Conservation (phyloP, 1,140 invertebrate genomes). For the Muscidifurax raptorellus region DNA sequence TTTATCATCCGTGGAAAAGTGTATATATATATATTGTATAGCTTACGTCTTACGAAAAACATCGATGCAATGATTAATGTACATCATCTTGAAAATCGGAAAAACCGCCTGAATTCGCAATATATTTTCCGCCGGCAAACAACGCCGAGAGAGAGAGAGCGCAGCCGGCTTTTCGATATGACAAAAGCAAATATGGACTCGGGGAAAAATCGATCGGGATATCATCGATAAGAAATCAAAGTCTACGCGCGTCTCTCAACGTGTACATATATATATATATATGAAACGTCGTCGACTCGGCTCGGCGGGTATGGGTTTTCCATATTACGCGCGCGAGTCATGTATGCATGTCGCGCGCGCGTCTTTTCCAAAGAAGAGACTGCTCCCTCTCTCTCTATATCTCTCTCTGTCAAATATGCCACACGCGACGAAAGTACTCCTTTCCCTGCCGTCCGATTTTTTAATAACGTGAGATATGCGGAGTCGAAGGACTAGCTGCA, state of each 20-base stretch:
- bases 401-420: neutral
- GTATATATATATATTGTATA: too few species aligned
- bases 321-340: conserved; percentile 40
- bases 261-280: too few species aligned
- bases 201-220: conserved; percentile 13
- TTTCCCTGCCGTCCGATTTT: conserved; percentile 37
- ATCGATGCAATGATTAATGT: neutral
- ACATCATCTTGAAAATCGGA: neutral
- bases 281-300: conserved; percentile 35
- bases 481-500: neutral
- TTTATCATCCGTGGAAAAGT: too few species aligned
- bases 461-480: conserved; percentile 57
- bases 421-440: neutral
- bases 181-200: conserved; percentile 34
- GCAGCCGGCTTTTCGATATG: neutral
- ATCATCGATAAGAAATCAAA: conserved; percentile 34
- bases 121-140: neutral
- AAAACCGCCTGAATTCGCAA: neutral
- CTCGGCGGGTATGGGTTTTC: conserved; percentile 25
- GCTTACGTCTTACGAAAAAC: too few species aligned
- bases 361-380: conserved; percentile 33
- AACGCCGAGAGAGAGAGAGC: neutral
- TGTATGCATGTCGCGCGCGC: conserved; percentile 37
- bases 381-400: too few species aligned
- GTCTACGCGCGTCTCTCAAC: conserved; percentile 6